Base-by-base conservation (phyloP, 2,113 vertebrate species). In the Lophochroa leadbeateri region DNA sequence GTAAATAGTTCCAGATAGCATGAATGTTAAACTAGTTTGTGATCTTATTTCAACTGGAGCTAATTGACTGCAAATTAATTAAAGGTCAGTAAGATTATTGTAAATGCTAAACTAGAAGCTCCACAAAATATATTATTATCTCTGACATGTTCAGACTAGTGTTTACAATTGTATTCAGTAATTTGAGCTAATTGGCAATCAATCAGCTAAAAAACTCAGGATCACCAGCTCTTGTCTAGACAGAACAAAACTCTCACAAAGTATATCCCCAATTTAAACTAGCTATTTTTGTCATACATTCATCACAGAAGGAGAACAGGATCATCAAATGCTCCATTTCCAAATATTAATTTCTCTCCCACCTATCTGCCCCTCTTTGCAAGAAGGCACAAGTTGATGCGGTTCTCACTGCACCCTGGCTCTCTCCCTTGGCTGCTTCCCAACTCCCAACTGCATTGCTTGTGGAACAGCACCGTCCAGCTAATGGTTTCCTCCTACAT, bases 151-250 rank as follows among this genome's bases (percentile, higher is more conserved):
- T 86, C 69, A 92, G 60, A 23, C 43, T 93, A 75, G 29, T 81
- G 65, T 88, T 96, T 93, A 90, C 82, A 82, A 43, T 29, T 82
- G 43, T 57, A 75, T 70, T 95, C 16, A 52, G 88, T 94, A 92
- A 68, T 86, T 86, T 52, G 55, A 93, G 18, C 31, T 94, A 90
- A 95, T 37, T 90, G 85, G n/a, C 3, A 10, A 83, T 94, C 72
- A 84, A 95, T 86, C 44, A 90, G 31, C 35, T 64, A 82, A 82
- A 83, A 93, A 93, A 71, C 31, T 19, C 33, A 77, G 68, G 50
- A 60, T 60, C 63, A 86, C 29, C 10, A 65, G 9, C 33, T 93
- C 55, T 74, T 67, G 13, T 25, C 79, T 60, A 81, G 79, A 43
- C 33, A 81, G 46, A 94, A 80, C 41, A 75, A 46, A 82, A 78